Conservation (phyloP, 1,140 invertebrate genomes). For the Drosophila ambigua region DNA sequence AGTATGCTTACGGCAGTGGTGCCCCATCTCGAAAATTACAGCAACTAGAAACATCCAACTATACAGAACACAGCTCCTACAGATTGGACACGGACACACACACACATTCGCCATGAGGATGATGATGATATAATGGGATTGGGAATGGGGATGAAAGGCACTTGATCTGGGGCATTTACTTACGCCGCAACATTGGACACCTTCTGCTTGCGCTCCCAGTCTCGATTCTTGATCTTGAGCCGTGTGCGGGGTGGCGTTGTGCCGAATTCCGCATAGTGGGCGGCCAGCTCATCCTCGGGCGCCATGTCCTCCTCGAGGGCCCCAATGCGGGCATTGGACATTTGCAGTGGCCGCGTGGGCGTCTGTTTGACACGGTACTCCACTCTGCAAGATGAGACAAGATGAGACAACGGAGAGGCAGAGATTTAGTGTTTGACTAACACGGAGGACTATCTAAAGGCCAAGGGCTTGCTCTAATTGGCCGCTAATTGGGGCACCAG, state of each 20-base stretch:
- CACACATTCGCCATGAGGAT: too few species aligned
- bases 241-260: constrained; percentile 85
- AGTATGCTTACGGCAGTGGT: too few species aligned
- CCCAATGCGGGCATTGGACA: constrained; percentile 38
- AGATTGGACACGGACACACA: too few species aligned
- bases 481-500: constrained; percentile 41
- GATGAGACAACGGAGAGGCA: constrained; percentile 1
- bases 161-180: constrained; percentile 35
- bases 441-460: constrained; percentile 14
- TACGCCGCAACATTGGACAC: constrained; percentile 65
- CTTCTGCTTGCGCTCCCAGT: constrained; percentile 84
- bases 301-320: constrained; percentile 66
- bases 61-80: too few species aligned
- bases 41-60: too few species aligned
- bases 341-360: constrained; percentile 51
- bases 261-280: constrained; percentile 84
- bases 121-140: too few species aligned
- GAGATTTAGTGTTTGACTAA: constrained; percentile 1
- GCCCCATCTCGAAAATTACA: too few species aligned
- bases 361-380: constrained; percentile 74
- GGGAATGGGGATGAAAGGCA: too few species aligned
- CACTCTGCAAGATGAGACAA: constrained; percentile 59
- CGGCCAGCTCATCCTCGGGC: constrained; percentile 71
- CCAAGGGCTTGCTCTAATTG: constrained; percentile 42
- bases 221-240: constrained; percentile 84